Base-by-base conservation (phyloP, 37 sponge, comb jelly and placozoan species). In the Eunapius fragilis region DNA sequence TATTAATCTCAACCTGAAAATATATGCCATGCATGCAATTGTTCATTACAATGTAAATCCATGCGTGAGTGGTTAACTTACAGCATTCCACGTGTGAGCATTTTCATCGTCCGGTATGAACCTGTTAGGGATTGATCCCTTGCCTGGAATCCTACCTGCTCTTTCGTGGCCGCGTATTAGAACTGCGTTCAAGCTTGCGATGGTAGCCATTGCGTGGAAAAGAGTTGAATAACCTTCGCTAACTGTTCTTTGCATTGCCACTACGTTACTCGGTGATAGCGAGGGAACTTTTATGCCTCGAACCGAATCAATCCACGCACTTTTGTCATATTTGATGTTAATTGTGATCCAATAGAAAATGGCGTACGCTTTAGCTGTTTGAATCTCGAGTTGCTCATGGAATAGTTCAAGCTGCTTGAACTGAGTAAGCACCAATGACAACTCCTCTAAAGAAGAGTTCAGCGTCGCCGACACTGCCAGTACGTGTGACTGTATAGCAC, bases 41-140 rank as follows among this genome's bases (percentile, higher is more conserved):
- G 74, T 82, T 5, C 4, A 28, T 33, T n/a, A 69, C 14, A 14
- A 70, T 14, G 10, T 1, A 9, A 80, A 13, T 9, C 73, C 10
- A 22, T 17, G 12, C 31, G 14, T 2, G 10, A 25, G 28, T 30
- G 5, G 5, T 13, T 22, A 30, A 47, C 85, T 84, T 58, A 84
- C 85, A 31, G 31, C 68, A 84, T 84, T 84, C 85, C 85, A 84
- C 23, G 85, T 19, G 58, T 84, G 85, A 45, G 68, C 75, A 31
- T 76, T 84, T 11, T 17, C 25, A 11, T 71, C 19, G 11, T 30
- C 24, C 22, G 74, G 74, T 31, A 30, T 3, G 48, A 83, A 83
- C 22, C 25, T 28, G 36, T 35, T 30, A 31, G 82, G 27, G 25
- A 3, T 70, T 67, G 71, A 24, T 4, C 23, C 35, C 69, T 35